Evolutionary conservation across 2,888 invertebrate genomes (phyloP), one percentile per base, ranked within the genome.

Genomic region (Lacanobia oleracea): DNA sequence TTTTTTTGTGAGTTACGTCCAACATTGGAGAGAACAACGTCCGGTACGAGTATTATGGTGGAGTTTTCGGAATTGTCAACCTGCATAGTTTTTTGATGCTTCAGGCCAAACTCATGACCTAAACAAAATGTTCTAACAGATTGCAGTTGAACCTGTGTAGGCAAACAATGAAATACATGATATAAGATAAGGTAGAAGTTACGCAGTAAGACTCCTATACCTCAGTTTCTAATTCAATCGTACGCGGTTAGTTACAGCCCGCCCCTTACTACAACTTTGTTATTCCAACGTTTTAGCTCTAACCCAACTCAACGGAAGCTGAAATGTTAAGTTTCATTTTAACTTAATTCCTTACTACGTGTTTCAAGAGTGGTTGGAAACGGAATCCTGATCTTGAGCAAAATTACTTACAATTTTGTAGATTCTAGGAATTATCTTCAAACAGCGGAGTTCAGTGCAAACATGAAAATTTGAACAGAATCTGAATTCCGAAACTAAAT

Each of bases 241-340:
- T 12, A 48, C 65, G 27, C 10, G 45, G 43, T 80, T 63, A 27
- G 50, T 75, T 63, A 51, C 65, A 57, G 21, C 21, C 48, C 43
- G 27, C 62, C 56, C 23, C 37, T 7, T 63, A 27, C 18, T 69
- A 61, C 57, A 73, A 82, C 71, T 76, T 71, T 73, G 69, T 75
- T 77, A 77, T 70, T 76, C 64, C 53, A 60, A 68, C 43, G 53
- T 57, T 67, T 82, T 82, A 75, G 69, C 56, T 60, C 59, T 37
- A 72, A 78, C 50, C 37, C 27, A 73, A 57, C 79, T 72, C 53
- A 70, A 81, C 81, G 53, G 72, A 76, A 72, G 65, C 73, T 74
- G 77, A 81, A 79, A 81, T 73, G 66, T 67, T 75, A 82, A 86
- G 82, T 87, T 88, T 77, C 61, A 73, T 78, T 83, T 71, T 79